Evolutionary conservation across 2,113 vertebrate species (phyloP), one percentile per base, ranked within the genome.

Genomic region (Thryonomys swinderianus): DNA sequence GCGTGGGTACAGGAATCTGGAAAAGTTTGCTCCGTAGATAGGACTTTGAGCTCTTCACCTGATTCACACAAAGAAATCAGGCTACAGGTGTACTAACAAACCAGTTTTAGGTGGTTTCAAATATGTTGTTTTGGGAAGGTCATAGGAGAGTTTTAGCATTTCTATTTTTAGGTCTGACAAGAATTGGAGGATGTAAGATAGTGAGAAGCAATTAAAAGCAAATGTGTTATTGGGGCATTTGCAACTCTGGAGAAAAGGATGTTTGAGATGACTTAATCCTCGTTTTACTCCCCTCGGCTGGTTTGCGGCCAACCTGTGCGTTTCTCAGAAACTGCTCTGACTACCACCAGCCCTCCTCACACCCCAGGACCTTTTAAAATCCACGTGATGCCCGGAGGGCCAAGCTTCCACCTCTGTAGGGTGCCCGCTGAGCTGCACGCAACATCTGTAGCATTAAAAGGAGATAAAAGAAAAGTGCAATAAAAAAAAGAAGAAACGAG

Each of bases 81-180:
- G 20, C 16, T 30, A 84, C 17, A 62, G 18, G 71, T 34, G n/a
- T n/a, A 37, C 27, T 27, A 64, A 88, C 32, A 64, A 53, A 71
- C 53, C 27, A 51, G 57, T 73, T 67, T 45, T 62, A 88, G 40
- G 48, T 85, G 14, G 14, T 74, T 79, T 94, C 57, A 93, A 74
- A 81, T 34, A 30, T 11, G 6, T 32, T 71, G 17, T 51, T 67
- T 90, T 3, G 6, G 78, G 32, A 73, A 86, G 30, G 34, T 69
- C 66, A 93, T 88, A 25, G 14, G 42, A 85, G 53, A 14, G 51
- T 85, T 88, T 53, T 53, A 88, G 48, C 5, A 23, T 13, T 94
- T 89, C 71, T 82, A 42, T 90, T 85, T 97, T 76, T 84, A 84
- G 88, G 10, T 11, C 30, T 30, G 67, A 45, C 4, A 61, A 73